These are phyloP conservation scores for Grapholita molesta DNA, from an alignment of 1,140 invertebrate species.

Conservation along the genomic window DNA sequence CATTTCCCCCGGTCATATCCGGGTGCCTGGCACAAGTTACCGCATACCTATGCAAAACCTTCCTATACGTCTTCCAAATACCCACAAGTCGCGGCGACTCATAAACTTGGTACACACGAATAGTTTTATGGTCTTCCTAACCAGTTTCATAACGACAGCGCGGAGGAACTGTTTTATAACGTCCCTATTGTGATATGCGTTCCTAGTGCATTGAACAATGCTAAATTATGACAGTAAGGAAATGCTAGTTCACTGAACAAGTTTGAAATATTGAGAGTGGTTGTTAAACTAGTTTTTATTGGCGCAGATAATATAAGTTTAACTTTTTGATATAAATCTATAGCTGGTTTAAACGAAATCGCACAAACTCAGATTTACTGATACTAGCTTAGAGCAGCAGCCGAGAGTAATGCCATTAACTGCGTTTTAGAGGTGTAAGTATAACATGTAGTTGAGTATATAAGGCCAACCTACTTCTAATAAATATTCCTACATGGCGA, in stretches of 20 bases:
- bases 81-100: slow-evolving; percentile 8
- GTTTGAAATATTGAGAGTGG: neutral
- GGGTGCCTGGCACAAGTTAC: slow-evolving; percentile 5
- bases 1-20: slow-evolving; percentile 14
- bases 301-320: neutral
- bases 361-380: too few species aligned
- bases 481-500: too few species aligned
- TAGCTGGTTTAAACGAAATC: too few species aligned
- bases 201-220: neutral
- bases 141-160: neutral
- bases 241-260: neutral
- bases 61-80: slow-evolving; percentile 6
- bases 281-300: neutral
- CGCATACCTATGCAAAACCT: slow-evolving; percentile 9
- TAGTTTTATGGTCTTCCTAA: slow-evolving; percentile 9
- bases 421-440: too few species aligned
- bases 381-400: too few species aligned
- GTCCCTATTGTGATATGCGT: neutral
- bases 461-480: too few species aligned
- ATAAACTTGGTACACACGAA: slow-evolving; percentile 17
- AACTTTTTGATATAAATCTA: too few species aligned
- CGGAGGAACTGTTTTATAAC: neutral
- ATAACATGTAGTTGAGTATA: too few species aligned
- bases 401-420: too few species aligned
- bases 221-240: neutral